Evolutionary conservation across 1,140 invertebrate species (phyloP), one percentile per base, ranked within the genome.

Genomic region (Anthonomus grandis): DNA sequence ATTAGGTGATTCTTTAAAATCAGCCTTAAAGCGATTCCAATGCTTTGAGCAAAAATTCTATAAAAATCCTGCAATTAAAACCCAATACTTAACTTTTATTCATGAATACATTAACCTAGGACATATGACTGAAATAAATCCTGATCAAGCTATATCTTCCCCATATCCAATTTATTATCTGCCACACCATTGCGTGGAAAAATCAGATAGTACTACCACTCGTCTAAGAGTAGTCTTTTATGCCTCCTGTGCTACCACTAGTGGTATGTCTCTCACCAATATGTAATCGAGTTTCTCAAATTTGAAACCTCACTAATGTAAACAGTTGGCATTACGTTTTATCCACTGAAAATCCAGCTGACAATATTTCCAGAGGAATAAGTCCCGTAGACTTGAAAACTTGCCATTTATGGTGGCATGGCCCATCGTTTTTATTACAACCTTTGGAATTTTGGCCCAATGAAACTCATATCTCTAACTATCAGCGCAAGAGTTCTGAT

Each of bases 231-330:
- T 47, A 25, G 45, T 47, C 13, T 47, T 47, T 47, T 10, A 47
- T 17, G 45, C 23, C 10, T 25, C 45, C n/a, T n/a, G n/a, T n/a
- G n/a, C n/a, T n/a, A n/a, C n/a, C n/a, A n/a, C n/a, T n/a, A n/a
- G n/a, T n/a, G n/a, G n/a, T n/a, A n/a, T n/a, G n/a, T n/a, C n/a
- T n/a, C n/a, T n/a, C n/a, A n/a, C n/a, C n/a, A n/a, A 72, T 77
- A 1, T 64, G 54, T 0, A 74, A 79, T 59, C 45, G 73, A 39
- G 70, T 75, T 0, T 48, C 53, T 24, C 39, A 69, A 58, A 74
- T 77, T 42, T 65, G 67, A 27, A 56, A 66, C 21, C 13, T 65
- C 2, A 55, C 39, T 38, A 57, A 48, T n/a, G 37, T 38, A 27
- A 9, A 10, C 4, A 12, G 62, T 23, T 64, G 61, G 64, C 13